phyloP scores from a whole-genome alignment of 2,888 invertebrate species.

The Dryomyza anilis region DNA sequence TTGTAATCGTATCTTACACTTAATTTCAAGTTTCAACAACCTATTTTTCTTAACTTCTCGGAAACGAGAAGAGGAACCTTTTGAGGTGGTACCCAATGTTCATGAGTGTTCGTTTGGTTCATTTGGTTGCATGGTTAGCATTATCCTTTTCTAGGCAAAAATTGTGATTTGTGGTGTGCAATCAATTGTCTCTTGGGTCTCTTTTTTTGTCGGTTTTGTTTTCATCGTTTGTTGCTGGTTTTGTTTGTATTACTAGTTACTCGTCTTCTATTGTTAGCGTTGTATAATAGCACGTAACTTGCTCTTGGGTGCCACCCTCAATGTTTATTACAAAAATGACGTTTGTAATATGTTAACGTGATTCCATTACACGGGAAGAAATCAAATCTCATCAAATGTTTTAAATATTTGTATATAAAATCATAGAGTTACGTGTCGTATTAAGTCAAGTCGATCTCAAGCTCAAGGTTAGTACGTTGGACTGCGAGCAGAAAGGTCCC shows the following conservation, averaged over 20 bases:
- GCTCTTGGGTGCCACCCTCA: slow-evolving; percentile 29
- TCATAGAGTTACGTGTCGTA: too few species aligned
- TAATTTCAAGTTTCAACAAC: slow-evolving; percentile 37
- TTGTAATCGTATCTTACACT: slow-evolving; percentile 41
- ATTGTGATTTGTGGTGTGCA: slow-evolving; percentile 31
- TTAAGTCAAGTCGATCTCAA: too few species aligned
- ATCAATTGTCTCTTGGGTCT: slow-evolving; percentile 22
- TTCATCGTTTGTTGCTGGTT: not conserved
- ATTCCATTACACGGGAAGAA: too few species aligned
- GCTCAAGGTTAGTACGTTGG: too few species aligned
- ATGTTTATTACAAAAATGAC: slow-evolving; percentile 25
- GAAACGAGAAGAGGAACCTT: slow-evolving; percentile 18
- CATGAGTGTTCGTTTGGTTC: not conserved
- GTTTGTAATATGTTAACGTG: slow-evolving; percentile 8
- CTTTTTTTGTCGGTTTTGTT: slow-evolving; percentile 3
- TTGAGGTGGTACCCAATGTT: not conserved
- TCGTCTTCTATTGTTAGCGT: slow-evolving; percentile 9
- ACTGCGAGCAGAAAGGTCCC: too few species aligned
- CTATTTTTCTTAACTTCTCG: slow-evolving; percentile 31
- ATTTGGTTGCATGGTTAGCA: not conserved
- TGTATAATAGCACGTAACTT: slow-evolving; percentile 6
- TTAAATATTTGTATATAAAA: too few species aligned
- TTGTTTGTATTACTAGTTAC: not conserved
- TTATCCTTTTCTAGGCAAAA: slow-evolving; percentile 1
- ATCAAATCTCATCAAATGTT: too few species aligned